Base-by-base conservation (phyloP, 1,140 invertebrate genomes). In the Condylostylus longicornis region DNA sequence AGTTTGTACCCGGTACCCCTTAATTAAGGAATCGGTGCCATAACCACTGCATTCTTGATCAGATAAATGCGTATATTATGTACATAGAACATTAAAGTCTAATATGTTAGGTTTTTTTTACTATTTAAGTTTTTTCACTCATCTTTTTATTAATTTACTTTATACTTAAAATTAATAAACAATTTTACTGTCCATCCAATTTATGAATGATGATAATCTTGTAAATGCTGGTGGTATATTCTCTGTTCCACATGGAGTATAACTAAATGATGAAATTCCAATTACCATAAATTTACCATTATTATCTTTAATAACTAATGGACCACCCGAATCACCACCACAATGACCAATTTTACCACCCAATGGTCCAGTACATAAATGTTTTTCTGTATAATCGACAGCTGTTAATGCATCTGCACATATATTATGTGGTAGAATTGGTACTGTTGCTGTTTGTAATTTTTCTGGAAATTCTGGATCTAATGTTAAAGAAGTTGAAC, bases 231-330 rank as follows among this genome's bases (percentile, higher is more conserved):
- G 72, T 2, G 78, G 77, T 1, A 70, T 66, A 12, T 67, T 67
- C 42, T 50, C 51, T 7, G 53, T 52, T 5, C 74, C 73, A 44
- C 77, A 77, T 36, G 78, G 79, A 12, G 68, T 59, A 15, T 71
- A 51, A 4, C 77, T 77, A 72, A 75, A 82, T 0, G 77, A 80
- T 0, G 78, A 75, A 12, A 79, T 58, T 10, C 79, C 79, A 33
- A 79, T 42, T 4, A 38, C 5, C 13, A 10, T 6, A 5, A 9
- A 14, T 6, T 32, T 32, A 7, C 33, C 21, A 8, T 18, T 35
- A 21, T 44, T 43, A 18, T 57, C 46, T 37, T 66, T 52, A n/a
- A n/a, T n/a, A 19, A 67, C 55, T 5, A 74, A 47, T 14, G 72
- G 72, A 35, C 72, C 71, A 32, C 74, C 72, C 18, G 70, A 72